Conservation (phyloP, 2,888 invertebrate genomes). For the Ethmia dodecea region DNA sequence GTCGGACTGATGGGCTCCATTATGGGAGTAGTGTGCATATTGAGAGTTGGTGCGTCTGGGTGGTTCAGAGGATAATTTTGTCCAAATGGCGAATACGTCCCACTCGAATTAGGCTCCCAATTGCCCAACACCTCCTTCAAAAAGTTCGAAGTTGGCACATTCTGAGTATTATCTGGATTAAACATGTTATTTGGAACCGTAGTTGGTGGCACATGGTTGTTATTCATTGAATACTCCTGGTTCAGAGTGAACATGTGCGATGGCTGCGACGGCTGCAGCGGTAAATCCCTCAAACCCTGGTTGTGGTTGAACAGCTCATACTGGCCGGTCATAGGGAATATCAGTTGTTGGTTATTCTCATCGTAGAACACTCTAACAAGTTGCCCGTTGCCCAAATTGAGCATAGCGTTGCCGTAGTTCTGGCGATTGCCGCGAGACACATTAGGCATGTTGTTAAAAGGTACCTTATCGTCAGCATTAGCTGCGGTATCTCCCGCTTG, state of each 20-base stretch:
- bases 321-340: conserved; percentile 65
- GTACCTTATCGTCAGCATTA: conserved; percentile 50
- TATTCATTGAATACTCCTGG: conserved; percentile 54
- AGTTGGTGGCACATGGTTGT: conserved; percentile 40
- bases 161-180: conserved; percentile 39
- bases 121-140: conserved; percentile 85
- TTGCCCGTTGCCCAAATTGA: conserved; percentile 67
- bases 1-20: conserved; percentile 42
- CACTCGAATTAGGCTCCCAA: conserved; percentile 83
- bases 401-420: conserved; percentile 64
- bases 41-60: conserved; percentile 56
- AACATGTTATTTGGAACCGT: conserved; percentile 35
- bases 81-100: conserved; percentile 86
- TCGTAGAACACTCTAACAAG: conserved; percentile 63
- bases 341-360: conserved; percentile 65
- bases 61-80: conserved; percentile 76
- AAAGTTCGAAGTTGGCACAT: conserved; percentile 68
- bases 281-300: conserved; percentile 52
- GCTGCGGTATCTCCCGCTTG: conserved; percentile 43
- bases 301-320: conserved; percentile 67
- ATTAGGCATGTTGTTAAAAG: conserved; percentile 44
- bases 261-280: conserved; percentile 47
- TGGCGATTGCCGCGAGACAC: conserved; percentile 45
- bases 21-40: conserved; percentile 43
- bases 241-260: conserved; percentile 57